Evolutionary conservation across 2,888 invertebrate species (phyloP).

Genomic region (Tipula confusa): DNA sequence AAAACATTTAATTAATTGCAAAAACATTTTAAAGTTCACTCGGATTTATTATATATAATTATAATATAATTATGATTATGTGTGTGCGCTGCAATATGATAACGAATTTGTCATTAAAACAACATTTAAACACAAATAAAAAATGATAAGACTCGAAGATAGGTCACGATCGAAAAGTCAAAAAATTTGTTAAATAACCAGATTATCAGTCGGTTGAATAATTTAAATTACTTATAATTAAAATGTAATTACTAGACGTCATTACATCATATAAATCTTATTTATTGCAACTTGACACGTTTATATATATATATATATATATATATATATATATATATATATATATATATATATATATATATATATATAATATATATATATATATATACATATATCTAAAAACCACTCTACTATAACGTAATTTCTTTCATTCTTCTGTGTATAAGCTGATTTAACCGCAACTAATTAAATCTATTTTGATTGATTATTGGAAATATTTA

Average conservation of each 20-base stretch:
- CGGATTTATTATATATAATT: conserved; percentile 13
- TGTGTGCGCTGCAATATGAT: not conserved
- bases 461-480: conserved; percentile 6
- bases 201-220: conserved; percentile 9
- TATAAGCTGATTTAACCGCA: not conserved
- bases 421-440: not conserved
- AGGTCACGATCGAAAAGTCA: not conserved
- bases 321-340: not conserved
- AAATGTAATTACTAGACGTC: not conserved
- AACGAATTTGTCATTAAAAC: not conserved
- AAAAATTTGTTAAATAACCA: not conserved
- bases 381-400: not conserved
- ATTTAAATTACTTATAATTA: conserved; percentile 7
- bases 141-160: not conserved
- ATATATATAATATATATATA: too few relatives aligned
- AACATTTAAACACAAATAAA: not conserved
- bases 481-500: conserved; percentile 25
- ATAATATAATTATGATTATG: not conserved
- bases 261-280: not conserved
- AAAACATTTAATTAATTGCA: conserved; percentile 12
- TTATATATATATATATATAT: not conserved
- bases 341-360: not conserved
- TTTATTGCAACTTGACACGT: not conserved
- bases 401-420: not conserved
- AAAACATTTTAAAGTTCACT: conserved; percentile 14